Evolutionary conservation across 2,888 invertebrate genomes (phyloP).

Genomic region (Tachina grossa): DNA sequence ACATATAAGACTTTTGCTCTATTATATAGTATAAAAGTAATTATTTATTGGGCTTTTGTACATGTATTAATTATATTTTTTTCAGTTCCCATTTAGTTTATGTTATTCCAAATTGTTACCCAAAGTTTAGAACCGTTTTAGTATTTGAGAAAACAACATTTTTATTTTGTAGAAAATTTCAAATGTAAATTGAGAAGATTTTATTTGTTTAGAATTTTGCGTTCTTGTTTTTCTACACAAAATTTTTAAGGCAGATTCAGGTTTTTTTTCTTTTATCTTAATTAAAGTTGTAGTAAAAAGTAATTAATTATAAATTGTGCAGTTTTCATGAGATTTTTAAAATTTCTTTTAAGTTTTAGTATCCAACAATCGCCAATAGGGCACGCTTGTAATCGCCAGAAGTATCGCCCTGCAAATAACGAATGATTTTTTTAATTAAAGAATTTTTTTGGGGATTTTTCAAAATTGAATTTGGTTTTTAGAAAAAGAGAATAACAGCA

Average conservation of each 20-base stretch:
- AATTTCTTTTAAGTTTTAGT: slow-evolving; percentile 73
- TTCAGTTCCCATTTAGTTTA: background rate
- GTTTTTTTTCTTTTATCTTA: slow-evolving; percentile 35
- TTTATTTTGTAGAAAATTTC: slow-evolving; percentile 23
- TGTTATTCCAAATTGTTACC: background rate
- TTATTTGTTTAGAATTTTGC: slow-evolving; percentile 42
- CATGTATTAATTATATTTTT: slow-evolving; percentile 30
- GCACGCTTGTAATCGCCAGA: slow-evolving; percentile 97
- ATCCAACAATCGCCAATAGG: slow-evolving; percentile 91
- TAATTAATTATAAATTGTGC: slow-evolving; percentile 58
- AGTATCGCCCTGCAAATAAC: slow-evolving; percentile 91
- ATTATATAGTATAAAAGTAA: background rate
- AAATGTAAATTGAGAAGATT: slow-evolving; percentile 8
- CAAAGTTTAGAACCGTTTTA: background rate
- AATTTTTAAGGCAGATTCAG: slow-evolving; percentile 61
- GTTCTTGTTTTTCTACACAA: slow-evolving; percentile 18
- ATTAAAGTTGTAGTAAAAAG: slow-evolving; percentile 64
- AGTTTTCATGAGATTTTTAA: slow-evolving; percentile 51
- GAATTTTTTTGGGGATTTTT: slow-evolving; percentile 59
- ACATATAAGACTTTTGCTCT: slow-evolving; percentile 12
- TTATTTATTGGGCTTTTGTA: slow-evolving; percentile 63
- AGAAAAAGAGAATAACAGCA: slow-evolving; percentile 45
- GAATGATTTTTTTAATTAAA: slow-evolving; percentile 74
- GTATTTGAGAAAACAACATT: too few species aligned
- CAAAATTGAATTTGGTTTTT: slow-evolving; percentile 48